Percentiles rank a stretch among this genome's conserved stretches.
These are phyloP conservation scores for Patella depressa DNA, from an alignment of 2,888 invertebrate species.

Conservation along the genomic window DNA sequence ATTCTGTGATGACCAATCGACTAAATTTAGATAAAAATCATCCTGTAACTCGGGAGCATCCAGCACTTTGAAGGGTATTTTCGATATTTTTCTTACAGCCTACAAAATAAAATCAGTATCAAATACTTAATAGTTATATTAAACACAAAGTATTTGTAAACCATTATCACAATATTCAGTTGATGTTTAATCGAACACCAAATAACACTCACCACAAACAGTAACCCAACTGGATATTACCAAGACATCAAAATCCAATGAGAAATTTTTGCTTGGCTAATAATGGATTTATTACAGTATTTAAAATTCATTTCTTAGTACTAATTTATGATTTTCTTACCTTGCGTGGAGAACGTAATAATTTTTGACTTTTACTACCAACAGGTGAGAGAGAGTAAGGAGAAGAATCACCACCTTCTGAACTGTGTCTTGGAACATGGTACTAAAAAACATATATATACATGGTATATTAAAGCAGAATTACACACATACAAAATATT, in stretches of 20 bases:
- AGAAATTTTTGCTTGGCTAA: neutral
- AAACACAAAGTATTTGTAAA: neutral
- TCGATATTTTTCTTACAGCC: slow-evolving; percentile 97
- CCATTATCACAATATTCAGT: neutral
- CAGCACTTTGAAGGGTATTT: slow-evolving; percentile 97
- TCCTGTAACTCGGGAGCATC: slow-evolving; percentile 98
- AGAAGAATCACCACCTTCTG: slow-evolving; percentile 73
- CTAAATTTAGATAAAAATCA: slow-evolving; percentile 98
- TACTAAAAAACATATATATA: slow-evolving; percentile 53
- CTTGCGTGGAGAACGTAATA: slow-evolving; percentile 94
- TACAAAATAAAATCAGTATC: slow-evolving; percentile 45
- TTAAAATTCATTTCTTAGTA: too few species aligned
- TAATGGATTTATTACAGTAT: too few species aligned
- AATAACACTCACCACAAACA: neutral
- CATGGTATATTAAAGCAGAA: slow-evolving; percentile 17
- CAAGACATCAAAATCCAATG: neutral
- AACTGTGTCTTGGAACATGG: slow-evolving; percentile 63
- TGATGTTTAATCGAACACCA: neutral
- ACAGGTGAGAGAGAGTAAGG: slow-evolving; percentile 96
- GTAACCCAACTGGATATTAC: neutral
- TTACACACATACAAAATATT: too few species aligned
- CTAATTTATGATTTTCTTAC: slow-evolving; percentile 42
- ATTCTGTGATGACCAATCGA: slow-evolving; percentile 99
- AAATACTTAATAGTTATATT: neutral
- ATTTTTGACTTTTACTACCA: slow-evolving; percentile 93